Evolutionary conservation across 2,888 invertebrate genomes (phyloP).

Genomic region (Allygus modestus): DNA sequence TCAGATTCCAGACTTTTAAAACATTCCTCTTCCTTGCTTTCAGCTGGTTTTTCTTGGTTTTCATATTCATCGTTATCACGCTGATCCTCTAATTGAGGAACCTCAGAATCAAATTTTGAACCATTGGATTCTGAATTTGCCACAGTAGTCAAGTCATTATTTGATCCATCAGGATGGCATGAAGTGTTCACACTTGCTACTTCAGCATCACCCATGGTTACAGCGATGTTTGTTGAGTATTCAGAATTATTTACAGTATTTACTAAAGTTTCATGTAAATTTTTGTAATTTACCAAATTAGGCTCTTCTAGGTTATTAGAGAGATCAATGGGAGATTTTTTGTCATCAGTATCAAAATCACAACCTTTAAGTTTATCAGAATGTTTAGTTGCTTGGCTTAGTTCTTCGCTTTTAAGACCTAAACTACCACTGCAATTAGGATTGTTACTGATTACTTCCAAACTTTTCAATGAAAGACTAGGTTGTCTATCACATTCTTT

Average conservation of each 20-base stretch:
- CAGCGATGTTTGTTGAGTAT: neutral
- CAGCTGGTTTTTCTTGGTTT: too few relatives aligned
- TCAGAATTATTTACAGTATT: neutral
- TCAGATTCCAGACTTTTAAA: neutral
- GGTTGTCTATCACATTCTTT: conserved; percentile 2
- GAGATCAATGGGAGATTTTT: neutral
- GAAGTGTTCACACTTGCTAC: neutral
- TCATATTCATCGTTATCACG: neutral
- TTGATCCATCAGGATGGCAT: neutral
- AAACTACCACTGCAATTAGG: neutral
- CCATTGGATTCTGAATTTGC: neutral
- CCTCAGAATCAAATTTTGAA: neutral
- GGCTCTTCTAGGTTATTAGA: neutral
- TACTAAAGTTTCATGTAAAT: neutral
- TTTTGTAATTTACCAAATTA: neutral
- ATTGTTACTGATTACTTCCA: neutral
- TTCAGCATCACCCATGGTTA: neutral
- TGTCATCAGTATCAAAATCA: neutral
- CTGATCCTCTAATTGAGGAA: neutral
- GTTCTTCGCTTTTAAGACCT: neutral
- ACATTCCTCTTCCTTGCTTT: too few relatives aligned
- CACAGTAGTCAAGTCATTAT: neutral
- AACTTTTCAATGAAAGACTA: neutral
- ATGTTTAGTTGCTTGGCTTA: neutral
- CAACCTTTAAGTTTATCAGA: neutral